phyloP scores from a whole-genome alignment of 2,797 vertebrate species.

The Hyperoplus immaculatus region DNA sequence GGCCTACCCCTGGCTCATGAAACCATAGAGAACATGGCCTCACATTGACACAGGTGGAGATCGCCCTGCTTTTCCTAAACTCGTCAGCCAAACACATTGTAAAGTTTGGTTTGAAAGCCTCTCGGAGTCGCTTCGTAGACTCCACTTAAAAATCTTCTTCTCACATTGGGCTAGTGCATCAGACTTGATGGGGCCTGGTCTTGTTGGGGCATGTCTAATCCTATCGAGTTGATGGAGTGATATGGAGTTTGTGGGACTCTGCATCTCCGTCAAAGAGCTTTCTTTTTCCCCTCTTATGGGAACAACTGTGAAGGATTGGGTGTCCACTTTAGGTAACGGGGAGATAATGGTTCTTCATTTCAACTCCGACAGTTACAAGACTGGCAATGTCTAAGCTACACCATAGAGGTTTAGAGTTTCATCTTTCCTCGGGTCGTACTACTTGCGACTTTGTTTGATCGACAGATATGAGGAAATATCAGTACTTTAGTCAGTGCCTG shows the following conservation, averaged over 20 bases:
- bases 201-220: conserved; percentile 49
- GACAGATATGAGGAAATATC: conserved; percentile 46
- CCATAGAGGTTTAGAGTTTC: not conserved
- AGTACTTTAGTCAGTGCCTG: conserved; percentile 8
- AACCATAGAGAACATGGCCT: conserved; percentile 54
- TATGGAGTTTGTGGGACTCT: conserved; percentile 38
- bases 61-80: conserved; percentile 67
- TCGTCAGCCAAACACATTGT: conserved; percentile 24
- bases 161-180: conserved; percentile 31
- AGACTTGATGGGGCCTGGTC: conserved; percentile 57
- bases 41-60: conserved; percentile 56
- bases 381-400: not conserved
- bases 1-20: conserved; percentile 46
- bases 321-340: conserved; percentile 37
- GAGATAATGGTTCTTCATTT: conserved; percentile 12
- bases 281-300: conserved; percentile 6
- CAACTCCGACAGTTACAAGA: not conserved
- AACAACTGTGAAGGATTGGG: conserved; percentile 47
- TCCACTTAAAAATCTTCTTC: conserved; percentile 24
- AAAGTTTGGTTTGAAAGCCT: conserved; percentile 43
- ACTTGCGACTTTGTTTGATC: conserved; percentile 16
- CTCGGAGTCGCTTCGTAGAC: conserved; percentile 40
- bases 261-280: conserved; percentile 32
- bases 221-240: conserved; percentile 59
- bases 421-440: not conserved